Conservation (phyloP, 1,140 invertebrate genomes). For the Drosophila littoralis region DNA sequence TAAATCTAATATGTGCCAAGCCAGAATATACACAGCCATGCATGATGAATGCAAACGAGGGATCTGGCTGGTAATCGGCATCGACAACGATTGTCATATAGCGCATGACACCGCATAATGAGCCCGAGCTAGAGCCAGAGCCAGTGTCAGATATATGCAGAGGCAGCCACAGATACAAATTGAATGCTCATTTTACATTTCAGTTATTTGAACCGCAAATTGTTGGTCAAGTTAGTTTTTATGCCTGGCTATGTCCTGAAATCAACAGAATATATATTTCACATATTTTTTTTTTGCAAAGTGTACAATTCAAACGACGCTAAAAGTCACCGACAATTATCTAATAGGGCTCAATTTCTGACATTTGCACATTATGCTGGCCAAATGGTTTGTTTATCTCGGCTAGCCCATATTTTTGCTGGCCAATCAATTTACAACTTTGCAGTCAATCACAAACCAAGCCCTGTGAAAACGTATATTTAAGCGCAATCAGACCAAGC, state of each 20-base stretch:
- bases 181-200: slow-evolving; percentile 42
- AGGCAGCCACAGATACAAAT: slow-evolving; percentile 24
- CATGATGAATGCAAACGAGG: slow-evolving; percentile 57
- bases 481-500: slow-evolving; percentile 65
- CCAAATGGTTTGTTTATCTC: slow-evolving; percentile 60
- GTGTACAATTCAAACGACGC: background rate
- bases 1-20: slow-evolving; percentile 58
- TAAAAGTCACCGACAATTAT: slow-evolving; percentile 26
- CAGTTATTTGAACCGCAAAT: slow-evolving; percentile 44
- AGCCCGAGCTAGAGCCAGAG: slow-evolving; percentile 26
- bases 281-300: slow-evolving; percentile 3
- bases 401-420: slow-evolving; percentile 43
- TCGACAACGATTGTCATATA: slow-evolving; percentile 6
- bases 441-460: slow-evolving; percentile 73
- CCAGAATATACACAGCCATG: slow-evolving; percentile 23
- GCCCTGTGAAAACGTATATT: slow-evolving; percentile 39
- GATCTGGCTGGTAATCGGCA: slow-evolving; percentile 16
- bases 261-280: too few relatives aligned
- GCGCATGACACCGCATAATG: slow-evolving; percentile 50
- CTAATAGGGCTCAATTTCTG: slow-evolving; percentile 26
- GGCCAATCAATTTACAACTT: slow-evolving; percentile 74
- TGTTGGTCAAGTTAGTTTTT: slow-evolving; percentile 7
- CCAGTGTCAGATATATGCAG: background rate
- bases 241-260: too few relatives aligned
- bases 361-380: slow-evolving; percentile 30